Percentiles rank a stretch among this genome's conserved stretches.
Conservation (phyloP, 2,113 vertebrate genomes). For the Tympanuchus pallidicinctus region DNA sequence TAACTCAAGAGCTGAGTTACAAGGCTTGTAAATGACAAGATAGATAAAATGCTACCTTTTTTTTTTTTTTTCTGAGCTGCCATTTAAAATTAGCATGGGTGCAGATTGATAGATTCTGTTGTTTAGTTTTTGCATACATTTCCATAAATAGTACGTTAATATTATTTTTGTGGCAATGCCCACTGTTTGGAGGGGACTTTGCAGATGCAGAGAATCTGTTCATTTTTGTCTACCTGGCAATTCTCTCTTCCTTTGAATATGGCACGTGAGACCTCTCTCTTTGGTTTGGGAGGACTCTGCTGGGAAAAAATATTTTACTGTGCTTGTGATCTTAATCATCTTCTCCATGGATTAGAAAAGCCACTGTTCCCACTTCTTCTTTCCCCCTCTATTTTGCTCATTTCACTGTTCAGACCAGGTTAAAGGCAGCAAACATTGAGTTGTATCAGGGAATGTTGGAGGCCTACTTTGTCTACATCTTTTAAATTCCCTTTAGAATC, state of each 20-base stretch:
- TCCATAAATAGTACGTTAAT: not conserved
- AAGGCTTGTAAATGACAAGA: not conserved
- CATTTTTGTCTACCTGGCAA: not conserved
- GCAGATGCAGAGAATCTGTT: not conserved
- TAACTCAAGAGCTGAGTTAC: not conserved
- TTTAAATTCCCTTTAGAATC: not conserved
- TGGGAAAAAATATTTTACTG: not conserved
- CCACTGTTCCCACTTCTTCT: not conserved
- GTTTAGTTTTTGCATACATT: slow-evolving; percentile 35
- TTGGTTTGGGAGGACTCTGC: not conserved
- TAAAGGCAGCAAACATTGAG: not conserved
- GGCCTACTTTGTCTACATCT: not conserved
- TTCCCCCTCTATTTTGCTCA: not conserved
- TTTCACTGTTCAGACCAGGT: not conserved
- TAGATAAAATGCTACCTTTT: not conserved
- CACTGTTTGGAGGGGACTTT: not conserved
- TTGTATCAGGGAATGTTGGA: not conserved
- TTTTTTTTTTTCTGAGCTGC: not conserved
- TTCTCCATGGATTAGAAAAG: not conserved
- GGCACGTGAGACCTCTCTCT: not conserved
- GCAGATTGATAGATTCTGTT: not conserved
- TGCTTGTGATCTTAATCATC: not conserved
- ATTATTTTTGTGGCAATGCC: not conserved
- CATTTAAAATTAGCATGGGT: not conserved
- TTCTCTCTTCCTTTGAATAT: not conserved